phyloP scores from a whole-genome alignment of 2,888 invertebrate species.

The Drosophila paracracens region DNA sequence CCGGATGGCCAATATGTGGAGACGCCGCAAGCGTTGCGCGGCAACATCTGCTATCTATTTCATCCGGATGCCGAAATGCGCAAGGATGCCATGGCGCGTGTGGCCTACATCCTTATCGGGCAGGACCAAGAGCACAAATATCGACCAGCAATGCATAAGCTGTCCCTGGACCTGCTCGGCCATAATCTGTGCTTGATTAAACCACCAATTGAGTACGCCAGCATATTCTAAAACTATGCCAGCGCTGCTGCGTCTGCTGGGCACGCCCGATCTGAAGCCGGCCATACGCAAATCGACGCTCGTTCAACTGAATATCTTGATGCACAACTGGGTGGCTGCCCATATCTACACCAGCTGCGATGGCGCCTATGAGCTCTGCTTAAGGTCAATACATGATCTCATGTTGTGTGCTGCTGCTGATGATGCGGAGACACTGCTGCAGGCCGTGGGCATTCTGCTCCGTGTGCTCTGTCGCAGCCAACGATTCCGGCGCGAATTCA shows the following conservation, averaged over 20 bases:
- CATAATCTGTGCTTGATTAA: slow-evolving; percentile 75
- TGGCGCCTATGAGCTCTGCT: slow-evolving; percentile 11
- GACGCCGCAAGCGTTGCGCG: slow-evolving; percentile 65
- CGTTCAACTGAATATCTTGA: slow-evolving; percentile 63
- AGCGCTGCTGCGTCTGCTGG: no score
- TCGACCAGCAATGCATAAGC: slow-evolving; percentile 59
- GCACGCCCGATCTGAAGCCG: no score
- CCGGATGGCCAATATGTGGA: slow-evolving; percentile 73
- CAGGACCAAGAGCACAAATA: slow-evolving; percentile 57
- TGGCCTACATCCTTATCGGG: slow-evolving; percentile 71
- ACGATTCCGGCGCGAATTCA: slow-evolving; percentile 69
- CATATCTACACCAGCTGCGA: slow-evolving; percentile 29
- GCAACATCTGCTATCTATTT: slow-evolving; percentile 81
- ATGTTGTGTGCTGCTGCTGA: slow-evolving; percentile 5
- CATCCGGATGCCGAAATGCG: slow-evolving; percentile 67
- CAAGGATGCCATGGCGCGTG: slow-evolving; percentile 73
- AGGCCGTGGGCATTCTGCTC: slow-evolving; percentile 75
- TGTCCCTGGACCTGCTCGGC: slow-evolving; percentile 70
- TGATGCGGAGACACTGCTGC: slow-evolving; percentile 47
- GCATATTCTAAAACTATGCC: slow-evolving; percentile 58
- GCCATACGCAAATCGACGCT: slow-evolving; percentile 63
- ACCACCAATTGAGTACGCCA: slow-evolving; percentile 62
- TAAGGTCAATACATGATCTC: slow-evolving; percentile 17
- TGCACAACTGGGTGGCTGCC: slow-evolving; percentile 3
- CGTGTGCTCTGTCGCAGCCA: slow-evolving; percentile 49